A percentile compares a stretch with the other conserved stretches of the same genome.
phyloP scores from a whole-genome alignment of 2,888 invertebrate species.

The Dicroscelio sp. region DNA sequence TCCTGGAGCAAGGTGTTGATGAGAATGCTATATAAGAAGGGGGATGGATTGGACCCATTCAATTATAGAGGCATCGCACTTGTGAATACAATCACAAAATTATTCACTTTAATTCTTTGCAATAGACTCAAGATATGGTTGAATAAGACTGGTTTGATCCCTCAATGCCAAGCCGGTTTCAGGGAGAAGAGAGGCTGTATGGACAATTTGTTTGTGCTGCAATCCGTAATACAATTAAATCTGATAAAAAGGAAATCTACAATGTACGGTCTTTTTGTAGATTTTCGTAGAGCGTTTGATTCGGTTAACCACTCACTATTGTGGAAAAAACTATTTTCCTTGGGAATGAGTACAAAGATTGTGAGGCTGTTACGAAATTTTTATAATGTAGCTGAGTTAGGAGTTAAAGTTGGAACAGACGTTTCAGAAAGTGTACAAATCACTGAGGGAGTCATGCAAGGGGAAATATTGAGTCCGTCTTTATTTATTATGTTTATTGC shows the following conservation, averaged over 20 bases:
- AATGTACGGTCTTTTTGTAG: not conserved
- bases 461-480: constrained; percentile 34
- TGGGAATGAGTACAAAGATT: constrained; percentile 21
- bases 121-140: not conserved
- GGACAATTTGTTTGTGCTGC: not conserved
- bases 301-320: not conserved
- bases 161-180: not conserved
- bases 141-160: not conserved
- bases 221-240: not conserved
- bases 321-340: not conserved
- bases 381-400: not conserved
- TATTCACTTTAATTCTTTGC: not conserved
- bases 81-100: constrained; percentile 16
- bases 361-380: constrained; percentile 5
- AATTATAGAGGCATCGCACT: constrained; percentile 47
- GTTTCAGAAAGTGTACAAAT: constrained; percentile 17
- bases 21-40: constrained; percentile 50
- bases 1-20: constrained; percentile 14
- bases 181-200: not conserved
- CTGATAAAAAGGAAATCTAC: not conserved
- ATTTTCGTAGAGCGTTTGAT: not conserved
- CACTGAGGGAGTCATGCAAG: constrained; percentile 43
- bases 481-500: constrained; percentile 24
- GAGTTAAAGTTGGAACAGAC: constrained; percentile 1
- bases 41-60: not conserved